Conservation (phyloP, 2,888 invertebrate species). For the Leuctra nigra region DNA sequence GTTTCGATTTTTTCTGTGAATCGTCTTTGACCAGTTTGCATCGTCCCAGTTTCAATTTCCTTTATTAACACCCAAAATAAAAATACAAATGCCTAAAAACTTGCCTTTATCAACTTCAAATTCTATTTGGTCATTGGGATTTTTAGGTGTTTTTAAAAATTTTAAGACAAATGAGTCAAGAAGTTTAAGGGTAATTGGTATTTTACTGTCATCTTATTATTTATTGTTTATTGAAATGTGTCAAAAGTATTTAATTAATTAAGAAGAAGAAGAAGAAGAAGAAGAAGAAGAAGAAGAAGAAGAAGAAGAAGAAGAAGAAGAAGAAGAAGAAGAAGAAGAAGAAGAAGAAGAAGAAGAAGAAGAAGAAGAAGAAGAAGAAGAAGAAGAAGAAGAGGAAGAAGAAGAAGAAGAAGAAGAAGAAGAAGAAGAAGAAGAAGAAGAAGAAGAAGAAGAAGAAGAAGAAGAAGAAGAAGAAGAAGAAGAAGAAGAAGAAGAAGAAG, state of each 20-base stretch:
- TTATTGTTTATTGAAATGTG: no score
- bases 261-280: slow-evolving; percentile 43
- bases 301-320: slow-evolving; percentile 9
- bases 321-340: slow-evolving; percentile 18
- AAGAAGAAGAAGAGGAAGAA: slow-evolving; percentile 11
- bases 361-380: slow-evolving; percentile 19
- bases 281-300: slow-evolving; percentile 5
- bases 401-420: slow-evolving; percentile 9
- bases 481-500: slow-evolving; percentile 20
- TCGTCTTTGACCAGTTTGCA: no score
- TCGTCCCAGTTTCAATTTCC: no score
- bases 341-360: slow-evolving; percentile 19
- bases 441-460: slow-evolving; percentile 18
- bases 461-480: slow-evolving; percentile 22
- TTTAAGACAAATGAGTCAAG: no score
- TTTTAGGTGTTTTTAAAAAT: no score
- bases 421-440: slow-evolving; percentile 18
- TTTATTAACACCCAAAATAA: no score
- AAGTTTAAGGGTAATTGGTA: no score
- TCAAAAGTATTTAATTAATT: background rate
- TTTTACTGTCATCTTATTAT: no score
- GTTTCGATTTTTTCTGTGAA: no score
- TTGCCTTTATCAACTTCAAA: no score
- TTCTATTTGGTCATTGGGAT: no score
- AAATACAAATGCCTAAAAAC: no score